Evolutionary conservation across 1,140 invertebrate genomes (phyloP), one percentile per base, ranked within the genome.

Genomic region (Drosophila varians): DNA sequence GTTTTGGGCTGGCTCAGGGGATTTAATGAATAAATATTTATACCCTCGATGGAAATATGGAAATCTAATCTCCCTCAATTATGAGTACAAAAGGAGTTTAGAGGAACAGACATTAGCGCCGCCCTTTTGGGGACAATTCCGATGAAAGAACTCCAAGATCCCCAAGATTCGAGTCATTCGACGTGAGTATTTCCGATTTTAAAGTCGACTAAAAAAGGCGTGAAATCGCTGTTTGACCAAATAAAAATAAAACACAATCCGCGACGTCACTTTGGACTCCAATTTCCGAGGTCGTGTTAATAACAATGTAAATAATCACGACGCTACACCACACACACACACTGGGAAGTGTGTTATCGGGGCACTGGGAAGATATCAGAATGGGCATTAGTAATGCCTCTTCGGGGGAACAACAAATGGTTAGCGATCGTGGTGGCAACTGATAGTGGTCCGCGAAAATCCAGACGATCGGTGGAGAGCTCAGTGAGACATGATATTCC

Each of bases 391-490:
- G 36, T 16, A 38, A 64, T 46, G 60, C 25, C 12, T 48, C 21
- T 25, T 25, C 21, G 14, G 16, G 5, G n/a, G 12, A 38, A 38
- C 36, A 38, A 38, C 12, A 4, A 21, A 5, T 42, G 74, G 74
- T 82, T 83, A 77, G 49, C 54, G 45, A 55, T 74, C 53, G 74
- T 8, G 26, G 26, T 68, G 21, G 47, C 25, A 45, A 74, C 34
- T 62, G 60, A 82, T 82, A 80, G 52, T 12, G 25, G 12, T 16
- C 19, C n/a, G 14, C 23, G 23, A 52, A 53, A 57, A 46, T 46
- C 48, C 2, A 25, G 55, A 18, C 53, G 47, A 11, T 31, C 14
- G 56, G 2, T 18, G 18, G 40, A 40, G 60, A 75, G 56, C 72
- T 66, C 16, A 58, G 40, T 66, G 36, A 11, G 51, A 19, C 48